Evolutionary conservation across 2,888 invertebrate genomes (phyloP).

Genomic region (Andricus quercusramuli): DNA sequence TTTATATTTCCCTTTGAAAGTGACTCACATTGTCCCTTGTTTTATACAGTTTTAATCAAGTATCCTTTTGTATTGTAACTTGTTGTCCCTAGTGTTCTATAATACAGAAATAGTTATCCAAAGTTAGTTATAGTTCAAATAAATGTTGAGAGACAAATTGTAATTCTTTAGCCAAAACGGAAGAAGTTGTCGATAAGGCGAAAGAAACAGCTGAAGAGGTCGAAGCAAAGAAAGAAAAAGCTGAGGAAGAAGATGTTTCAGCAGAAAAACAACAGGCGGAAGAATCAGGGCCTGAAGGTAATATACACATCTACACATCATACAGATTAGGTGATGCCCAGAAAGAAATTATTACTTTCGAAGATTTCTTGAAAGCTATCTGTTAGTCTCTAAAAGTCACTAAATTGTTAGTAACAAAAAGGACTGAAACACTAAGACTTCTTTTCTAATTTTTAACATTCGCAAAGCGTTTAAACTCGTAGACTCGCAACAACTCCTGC

Average conservation of each 20-base stretch:
- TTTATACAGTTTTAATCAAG: neutral
- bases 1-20: constrained; percentile 1
- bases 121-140: neutral
- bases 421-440: neutral
- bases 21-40: constrained; percentile 17
- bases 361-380: neutral
- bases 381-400: neutral
- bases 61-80: neutral
- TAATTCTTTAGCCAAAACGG: constrained; percentile 73
- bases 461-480: neutral
- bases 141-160: constrained; percentile 47
- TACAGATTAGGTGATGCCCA: constrained; percentile 10
- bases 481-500: neutral
- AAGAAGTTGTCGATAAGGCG: constrained; percentile 70
- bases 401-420: neutral
- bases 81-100: neutral
- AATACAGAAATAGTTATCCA: neutral
- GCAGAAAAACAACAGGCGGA: constrained; percentile 67
- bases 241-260: constrained; percentile 64
- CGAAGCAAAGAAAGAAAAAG: constrained; percentile 78
- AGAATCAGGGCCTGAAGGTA: constrained; percentile 77
- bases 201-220: constrained; percentile 77
- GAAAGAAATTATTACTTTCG: neutral
- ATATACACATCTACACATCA: constrained; percentile 45
- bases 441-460: neutral